A percentile compares a stretch with the other conserved stretches of the same genome.
Conservation (phyloP, 2,113 vertebrate genomes). For the Xiphophorus maculatus region DNA sequence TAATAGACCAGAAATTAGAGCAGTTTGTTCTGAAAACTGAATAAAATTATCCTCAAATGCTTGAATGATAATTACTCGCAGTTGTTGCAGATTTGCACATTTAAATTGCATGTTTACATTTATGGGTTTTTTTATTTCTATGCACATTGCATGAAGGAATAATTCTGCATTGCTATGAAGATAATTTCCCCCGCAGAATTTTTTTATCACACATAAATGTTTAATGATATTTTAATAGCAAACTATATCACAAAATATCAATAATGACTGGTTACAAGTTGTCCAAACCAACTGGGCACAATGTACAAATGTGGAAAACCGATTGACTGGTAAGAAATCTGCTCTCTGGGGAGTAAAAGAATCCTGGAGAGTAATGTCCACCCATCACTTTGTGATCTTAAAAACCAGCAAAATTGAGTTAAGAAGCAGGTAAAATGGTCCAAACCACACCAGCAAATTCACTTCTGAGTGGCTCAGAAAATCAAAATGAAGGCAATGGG, state of each 20-base stretch:
- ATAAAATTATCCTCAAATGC: constrained; percentile 62
- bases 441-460: too few relatives aligned
- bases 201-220: too few relatives aligned
- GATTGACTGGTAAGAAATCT: too few relatives aligned
- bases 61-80: constrained; percentile 68
- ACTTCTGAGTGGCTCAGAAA: too few relatives aligned
- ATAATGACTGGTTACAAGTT: neutral
- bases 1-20: constrained; percentile 73
- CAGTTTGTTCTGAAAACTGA: constrained; percentile 51
- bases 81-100: constrained; percentile 57
- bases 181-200: neutral
- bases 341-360: too few relatives aligned
- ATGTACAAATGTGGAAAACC: too few relatives aligned
- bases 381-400: too few relatives aligned
- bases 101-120: constrained; percentile 41
- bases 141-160: neutral
- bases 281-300: neutral
- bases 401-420: too few relatives aligned
- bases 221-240: neutral
- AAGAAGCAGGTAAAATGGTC: too few relatives aligned
- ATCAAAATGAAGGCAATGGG: too few relatives aligned
- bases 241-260: neutral
- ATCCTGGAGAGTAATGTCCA: too few relatives aligned
- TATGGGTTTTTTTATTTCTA: constrained; percentile 42
- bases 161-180: neutral